Percentiles rank a stretch among this genome's conserved stretches.
These are phyloP conservation scores for Aphelinus certus DNA, from an alignment of 1,140 invertebrate species.

Conservation along the genomic window DNA sequence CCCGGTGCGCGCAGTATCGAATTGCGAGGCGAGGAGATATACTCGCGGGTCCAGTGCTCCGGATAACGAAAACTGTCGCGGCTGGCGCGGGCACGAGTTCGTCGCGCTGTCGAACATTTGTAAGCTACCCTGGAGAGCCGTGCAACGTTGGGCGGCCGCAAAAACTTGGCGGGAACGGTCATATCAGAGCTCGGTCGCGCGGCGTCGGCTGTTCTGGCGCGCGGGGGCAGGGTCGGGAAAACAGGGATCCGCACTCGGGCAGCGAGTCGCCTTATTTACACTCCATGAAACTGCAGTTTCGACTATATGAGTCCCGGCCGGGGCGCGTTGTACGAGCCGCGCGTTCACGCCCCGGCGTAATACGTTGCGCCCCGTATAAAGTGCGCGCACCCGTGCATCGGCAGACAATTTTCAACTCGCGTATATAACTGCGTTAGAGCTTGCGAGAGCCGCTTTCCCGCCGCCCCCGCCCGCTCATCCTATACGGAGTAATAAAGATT, in stretches of 20 bases:
- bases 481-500: slow-evolving; percentile 30
- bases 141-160: slow-evolving; percentile 12
- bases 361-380: not conserved
- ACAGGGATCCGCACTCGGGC: slow-evolving; percentile 41
- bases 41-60: too few species aligned
- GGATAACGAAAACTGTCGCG: too few species aligned
- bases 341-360: not conserved
- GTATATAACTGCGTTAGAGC: slow-evolving; percentile 33
- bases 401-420: slow-evolving; percentile 30
- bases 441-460: not conserved
- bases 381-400: not conserved
- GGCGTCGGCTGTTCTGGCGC: too few species aligned
- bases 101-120: too few species aligned
- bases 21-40: too few species aligned
- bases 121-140: not conserved
- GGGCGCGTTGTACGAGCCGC: not conserved
- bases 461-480: not conserved
- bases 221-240: not conserved
- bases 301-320: too few species aligned
- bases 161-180: not conserved
- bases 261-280: slow-evolving; percentile 30
- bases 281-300: slow-evolving; percentile 39
- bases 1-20: too few species aligned
- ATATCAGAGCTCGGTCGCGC: too few species aligned
- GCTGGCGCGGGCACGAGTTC: too few species aligned